These are phyloP conservation scores for Mus caroli DNA, from an alignment of 2,797 vertebrate species.

Conservation along the genomic window DNA sequence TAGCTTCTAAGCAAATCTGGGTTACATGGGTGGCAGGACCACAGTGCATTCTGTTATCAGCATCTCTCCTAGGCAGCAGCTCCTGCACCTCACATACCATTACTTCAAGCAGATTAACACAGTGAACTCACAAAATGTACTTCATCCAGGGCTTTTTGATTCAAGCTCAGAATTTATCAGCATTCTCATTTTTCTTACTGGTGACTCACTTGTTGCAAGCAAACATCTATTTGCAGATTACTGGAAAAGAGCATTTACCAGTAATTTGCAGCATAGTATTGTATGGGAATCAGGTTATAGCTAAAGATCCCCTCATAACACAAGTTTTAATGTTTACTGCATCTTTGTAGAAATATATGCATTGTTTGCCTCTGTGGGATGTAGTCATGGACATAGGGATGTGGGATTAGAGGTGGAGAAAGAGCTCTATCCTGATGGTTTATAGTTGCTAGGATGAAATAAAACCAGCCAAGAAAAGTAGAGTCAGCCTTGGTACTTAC, in stretches of 20 bases:
- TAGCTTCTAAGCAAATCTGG: neutral
- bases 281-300: conserved; percentile 69
- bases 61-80: rapidly evolving
- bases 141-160: conserved; percentile 52
- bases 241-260: conserved; percentile 60
- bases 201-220: conserved; percentile 29
- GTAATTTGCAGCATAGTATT: conserved; percentile 66
- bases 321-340: conserved; percentile 57
- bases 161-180: conserved; percentile 63
- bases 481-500: conserved; percentile 27
- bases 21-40: neutral
- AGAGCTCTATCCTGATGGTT: neutral
- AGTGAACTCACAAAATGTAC: neutral
- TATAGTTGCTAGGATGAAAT: conserved; percentile 13
- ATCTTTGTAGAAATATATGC: conserved; percentile 68
- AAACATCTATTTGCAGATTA: conserved; percentile 64
- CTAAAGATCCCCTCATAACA: conserved; percentile 75
- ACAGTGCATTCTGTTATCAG: neutral
- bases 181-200: conserved; percentile 46
- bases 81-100: neutral
- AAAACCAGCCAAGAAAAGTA: conserved; percentile 15
- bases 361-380: conserved; percentile 23
- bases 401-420: neutral
- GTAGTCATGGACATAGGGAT: conserved; percentile 26
- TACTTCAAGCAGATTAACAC: neutral